A percentile compares a stretch with the other conserved stretches of the same genome.
Evolutionary conservation across 2,113 vertebrate species (phyloP).

Genomic region (Apteryx mantelli): DNA sequence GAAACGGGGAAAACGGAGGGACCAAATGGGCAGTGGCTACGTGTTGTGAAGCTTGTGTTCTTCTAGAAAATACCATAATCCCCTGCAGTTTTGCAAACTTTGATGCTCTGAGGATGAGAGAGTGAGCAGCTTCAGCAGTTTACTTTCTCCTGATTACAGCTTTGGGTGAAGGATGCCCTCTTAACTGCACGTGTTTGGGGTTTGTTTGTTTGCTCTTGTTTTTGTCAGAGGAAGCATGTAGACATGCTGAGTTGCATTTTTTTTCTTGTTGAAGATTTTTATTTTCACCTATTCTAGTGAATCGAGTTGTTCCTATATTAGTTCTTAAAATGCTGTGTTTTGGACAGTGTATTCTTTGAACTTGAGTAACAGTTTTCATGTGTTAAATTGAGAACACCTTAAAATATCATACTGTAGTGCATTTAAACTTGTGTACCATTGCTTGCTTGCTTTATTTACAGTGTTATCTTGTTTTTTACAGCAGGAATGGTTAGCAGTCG

Average conservation of each 20-base stretch:
- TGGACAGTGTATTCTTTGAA: not conserved
- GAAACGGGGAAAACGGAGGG: not conserved
- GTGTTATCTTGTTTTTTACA: not conserved
- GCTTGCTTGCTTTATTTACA: slow-evolving; percentile 5
- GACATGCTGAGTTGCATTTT: not conserved
- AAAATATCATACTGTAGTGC: not conserved
- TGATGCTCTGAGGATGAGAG: not conserved
- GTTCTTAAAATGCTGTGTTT: not conserved
- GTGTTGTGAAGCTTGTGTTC: not conserved
- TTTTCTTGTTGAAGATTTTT: not conserved
- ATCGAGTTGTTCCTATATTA: not conserved
- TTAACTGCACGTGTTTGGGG: not conserved
- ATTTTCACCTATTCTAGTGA: not conserved
- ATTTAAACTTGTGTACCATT: not conserved
- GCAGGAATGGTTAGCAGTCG: not conserved
- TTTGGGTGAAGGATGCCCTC: not conserved
- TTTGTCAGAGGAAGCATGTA: not conserved
- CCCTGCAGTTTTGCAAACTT: not conserved
- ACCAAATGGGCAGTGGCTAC: not conserved
- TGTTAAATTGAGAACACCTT: not conserved
- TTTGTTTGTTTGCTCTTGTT: not conserved
- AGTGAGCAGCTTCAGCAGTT: not conserved
- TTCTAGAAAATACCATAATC: not conserved
- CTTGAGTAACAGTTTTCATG: not conserved
- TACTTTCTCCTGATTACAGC: not conserved